These are phyloP conservation scores for Caenorhabditis macrosperma DNA, from an alignment of 2,888 invertebrate genomes.

Conservation along the genomic window DNA sequence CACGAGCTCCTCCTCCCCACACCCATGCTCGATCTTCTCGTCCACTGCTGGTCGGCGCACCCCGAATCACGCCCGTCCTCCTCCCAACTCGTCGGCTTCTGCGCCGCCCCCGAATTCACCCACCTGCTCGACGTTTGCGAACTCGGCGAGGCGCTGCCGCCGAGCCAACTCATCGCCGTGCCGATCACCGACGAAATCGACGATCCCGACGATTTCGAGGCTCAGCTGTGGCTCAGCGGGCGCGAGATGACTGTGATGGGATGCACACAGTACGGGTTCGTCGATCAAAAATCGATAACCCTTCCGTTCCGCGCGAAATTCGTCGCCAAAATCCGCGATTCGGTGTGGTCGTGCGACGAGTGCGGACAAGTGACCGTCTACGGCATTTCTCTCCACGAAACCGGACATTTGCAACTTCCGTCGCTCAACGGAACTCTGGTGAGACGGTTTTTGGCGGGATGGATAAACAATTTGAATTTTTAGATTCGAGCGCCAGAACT, in stretches of 20 bases:
- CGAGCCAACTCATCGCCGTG: slow-evolving; percentile 49
- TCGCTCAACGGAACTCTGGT: slow-evolving; percentile 60
- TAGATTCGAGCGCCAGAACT: slow-evolving; percentile 64
- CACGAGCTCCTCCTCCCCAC: slow-evolving; percentile 83
- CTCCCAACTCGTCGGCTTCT: slow-evolving; percentile 88
- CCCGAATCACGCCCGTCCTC: slow-evolving; percentile 91
- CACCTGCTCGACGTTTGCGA: slow-evolving; percentile 89
- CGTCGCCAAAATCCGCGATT: slow-evolving; percentile 58
- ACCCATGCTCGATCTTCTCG: slow-evolving; percentile 94
- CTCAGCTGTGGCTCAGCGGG: slow-evolving; percentile 72
- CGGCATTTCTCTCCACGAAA: slow-evolving; percentile 59
- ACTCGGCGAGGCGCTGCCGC: slow-evolving; percentile 82
- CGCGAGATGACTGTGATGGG: slow-evolving; percentile 79
- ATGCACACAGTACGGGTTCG: slow-evolving; percentile 80
- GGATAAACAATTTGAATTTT: neutral
- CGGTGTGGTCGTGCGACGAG: slow-evolving; percentile 64
- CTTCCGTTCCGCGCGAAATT: slow-evolving; percentile 49
- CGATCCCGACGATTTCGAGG: slow-evolving; percentile 62
- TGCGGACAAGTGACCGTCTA: slow-evolving; percentile 61
- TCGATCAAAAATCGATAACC: slow-evolving; percentile 76
- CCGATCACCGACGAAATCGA: slow-evolving; percentile 62
- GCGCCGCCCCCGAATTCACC: slow-evolving; percentile 87
- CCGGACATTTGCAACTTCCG: slow-evolving; percentile 58
- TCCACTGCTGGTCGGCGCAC: slow-evolving; percentile 92
- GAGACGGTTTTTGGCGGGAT: neutral